Base-by-base conservation (phyloP, 2,888 invertebrate species). In the Eulithis testata region DNA sequence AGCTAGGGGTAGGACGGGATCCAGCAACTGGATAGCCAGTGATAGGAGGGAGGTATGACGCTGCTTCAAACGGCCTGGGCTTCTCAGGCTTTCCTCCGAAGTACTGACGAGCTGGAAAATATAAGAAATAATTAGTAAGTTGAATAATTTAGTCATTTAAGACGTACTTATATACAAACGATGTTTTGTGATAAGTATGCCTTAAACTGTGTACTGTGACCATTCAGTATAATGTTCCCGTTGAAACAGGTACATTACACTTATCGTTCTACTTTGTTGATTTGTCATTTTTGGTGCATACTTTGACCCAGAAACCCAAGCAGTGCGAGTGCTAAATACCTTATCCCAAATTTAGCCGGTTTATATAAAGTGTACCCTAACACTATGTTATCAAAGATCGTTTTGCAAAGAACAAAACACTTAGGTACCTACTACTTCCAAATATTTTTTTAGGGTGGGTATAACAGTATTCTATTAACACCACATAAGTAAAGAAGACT, bases 41-140 rank as follows among this genome's bases (percentile, higher is more conserved):
- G 31, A 88, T 90, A n/a, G 89, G 87, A 40, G 91, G 92, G 4
- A 91, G 80, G 60, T 91, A 91, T 14, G 78, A 78, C 11, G 88
- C 74, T 0, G 83, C 82, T 53, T 95, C 94, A 81, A 96, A 96
- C 0, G 96, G 96, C 73, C 96, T 90, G n/a, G 96, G 96, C 79
- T 94, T 95, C 77, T 96, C 95, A 1, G 95, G 94, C 65, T 94
- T 91, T 65, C 94, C 94, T 68, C 95, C 95, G 85, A 83, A 95
- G 94, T 94, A 91, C 70, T 96, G 96, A 21, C 96, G 95, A 84
- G 95, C 96, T 96, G 93, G 71, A 90, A 90, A 61, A 66, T 52
- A 45, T 62, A 51, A 56, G 62, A 68, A 73, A 68, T 68, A 73
- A 62, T 58, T n/a, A 62, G 45, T 5, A 14, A 37, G 37, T 12